Conservation (phyloP, 2,888 invertebrate species). For the Drosophila monieri region DNA sequence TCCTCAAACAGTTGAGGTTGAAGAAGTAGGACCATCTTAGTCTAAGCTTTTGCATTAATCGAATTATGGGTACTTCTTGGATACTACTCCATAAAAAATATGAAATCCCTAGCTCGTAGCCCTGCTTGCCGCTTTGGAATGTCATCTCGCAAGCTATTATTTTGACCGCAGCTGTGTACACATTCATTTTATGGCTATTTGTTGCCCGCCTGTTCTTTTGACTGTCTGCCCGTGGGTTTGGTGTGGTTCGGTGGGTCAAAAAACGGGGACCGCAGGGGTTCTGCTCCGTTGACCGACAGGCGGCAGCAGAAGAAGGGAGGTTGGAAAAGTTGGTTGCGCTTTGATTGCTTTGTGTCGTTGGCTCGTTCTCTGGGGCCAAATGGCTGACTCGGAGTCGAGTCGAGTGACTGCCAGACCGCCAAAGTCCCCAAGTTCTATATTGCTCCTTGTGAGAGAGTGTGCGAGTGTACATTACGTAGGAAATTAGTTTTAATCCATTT, state of each 20-base stretch:
- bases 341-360: conserved; percentile 69
- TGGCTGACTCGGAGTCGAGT: conserved; percentile 21
- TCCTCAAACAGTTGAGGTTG: not conserved
- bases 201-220: conserved; percentile 40
- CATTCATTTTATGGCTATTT: conserved; percentile 66
- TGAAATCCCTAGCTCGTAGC: too few species aligned
- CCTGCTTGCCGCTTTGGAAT: not conserved
- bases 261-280: conserved; percentile 49
- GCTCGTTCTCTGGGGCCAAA: conserved; percentile 52
- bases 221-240: conserved; percentile 18
- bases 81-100: too few species aligned
- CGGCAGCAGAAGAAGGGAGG: not conserved
- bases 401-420: conserved; percentile 25
- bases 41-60: not conserved
- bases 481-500: conserved; percentile 77
- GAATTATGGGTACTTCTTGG: too few species aligned
- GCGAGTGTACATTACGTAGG: conserved; percentile 57
- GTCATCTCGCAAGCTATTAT: not conserved
- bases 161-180: conserved; percentile 25
- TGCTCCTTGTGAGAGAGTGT: conserved; percentile 2
- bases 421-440: conserved; percentile 13
- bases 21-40: not conserved
- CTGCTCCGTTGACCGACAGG: conserved; percentile 62
- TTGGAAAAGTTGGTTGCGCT: conserved; percentile 50
- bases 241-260: conserved; percentile 13